Percentiles rank a stretch among this genome's conserved stretches.
phyloP scores from a whole-genome alignment of 2,888 invertebrate species.

The Nemotelus nigrinus region DNA sequence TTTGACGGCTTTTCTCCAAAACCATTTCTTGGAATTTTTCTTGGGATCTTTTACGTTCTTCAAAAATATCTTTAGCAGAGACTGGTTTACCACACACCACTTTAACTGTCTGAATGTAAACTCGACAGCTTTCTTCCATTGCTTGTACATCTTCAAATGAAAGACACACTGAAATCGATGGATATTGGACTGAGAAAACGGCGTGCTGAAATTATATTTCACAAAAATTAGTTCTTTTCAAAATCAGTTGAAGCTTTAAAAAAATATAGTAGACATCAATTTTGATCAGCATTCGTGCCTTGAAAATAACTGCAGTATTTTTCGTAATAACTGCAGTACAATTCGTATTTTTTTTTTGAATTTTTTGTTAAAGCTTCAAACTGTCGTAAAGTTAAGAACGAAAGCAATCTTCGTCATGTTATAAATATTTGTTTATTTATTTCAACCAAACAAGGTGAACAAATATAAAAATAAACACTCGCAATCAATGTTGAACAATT shows the following conservation, averaged over 20 bases:
- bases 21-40: constrained; percentile 68
- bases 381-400: no score
- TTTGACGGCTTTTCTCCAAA: constrained; percentile 60
- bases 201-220: constrained; percentile 56
- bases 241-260: no score
- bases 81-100: constrained; percentile 66
- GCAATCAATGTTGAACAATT: no score
- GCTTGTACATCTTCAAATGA: constrained; percentile 58
- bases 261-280: neutral
- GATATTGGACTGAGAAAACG: constrained; percentile 59
- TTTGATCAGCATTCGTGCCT: neutral
- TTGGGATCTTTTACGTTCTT: constrained; percentile 66
- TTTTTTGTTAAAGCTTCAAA: no score
- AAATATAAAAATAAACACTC: no score
- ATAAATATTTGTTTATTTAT: no score
- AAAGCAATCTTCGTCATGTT: no score
- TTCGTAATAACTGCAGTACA: no score
- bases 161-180: constrained; percentile 60
- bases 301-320: no score
- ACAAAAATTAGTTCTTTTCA: no score
- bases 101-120: constrained; percentile 55
- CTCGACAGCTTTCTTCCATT: constrained; percentile 53
- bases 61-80: constrained; percentile 67
- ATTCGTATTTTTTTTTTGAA: no score
- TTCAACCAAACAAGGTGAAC: no score